Conservation (phyloP, 2,888 invertebrate species). For the Oxytorus armatus region DNA sequence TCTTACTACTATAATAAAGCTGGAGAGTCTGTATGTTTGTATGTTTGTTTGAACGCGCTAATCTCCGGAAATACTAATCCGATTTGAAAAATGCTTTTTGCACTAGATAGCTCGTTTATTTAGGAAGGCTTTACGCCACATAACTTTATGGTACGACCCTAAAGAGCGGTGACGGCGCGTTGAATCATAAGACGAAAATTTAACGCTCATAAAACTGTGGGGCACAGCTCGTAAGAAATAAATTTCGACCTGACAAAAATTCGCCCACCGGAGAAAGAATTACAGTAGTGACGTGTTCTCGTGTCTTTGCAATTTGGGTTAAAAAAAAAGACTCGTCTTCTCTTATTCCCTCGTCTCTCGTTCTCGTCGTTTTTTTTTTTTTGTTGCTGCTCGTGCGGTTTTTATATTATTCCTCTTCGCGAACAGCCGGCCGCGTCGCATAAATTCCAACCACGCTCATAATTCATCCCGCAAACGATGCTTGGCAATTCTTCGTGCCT, state of each 20-base stretch:
- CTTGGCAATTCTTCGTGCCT: conserved; percentile 40
- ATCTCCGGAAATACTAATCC: too few relatives aligned
- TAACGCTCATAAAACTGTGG: too few relatives aligned
- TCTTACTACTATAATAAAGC: too few relatives aligned
- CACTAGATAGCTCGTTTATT: too few relatives aligned
- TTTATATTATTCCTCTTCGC: conserved; percentile 35
- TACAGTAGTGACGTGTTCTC: not conserved
- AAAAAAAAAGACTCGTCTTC: conserved; percentile 23
- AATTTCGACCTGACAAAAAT: not conserved
- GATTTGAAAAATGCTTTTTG: too few relatives aligned
- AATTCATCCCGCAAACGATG: conserved; percentile 62
- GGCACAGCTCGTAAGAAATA: too few relatives aligned
- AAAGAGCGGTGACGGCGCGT: too few relatives aligned
- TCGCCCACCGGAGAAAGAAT: not conserved
- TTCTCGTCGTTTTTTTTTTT: conserved; percentile 20
- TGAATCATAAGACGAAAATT: too few relatives aligned
- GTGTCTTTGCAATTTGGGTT: conserved; percentile 5
- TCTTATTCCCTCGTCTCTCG: conserved; percentile 7
- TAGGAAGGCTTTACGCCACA: too few relatives aligned
- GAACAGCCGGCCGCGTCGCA: conserved; percentile 46
- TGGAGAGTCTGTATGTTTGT: too few relatives aligned
- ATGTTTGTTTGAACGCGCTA: too few relatives aligned
- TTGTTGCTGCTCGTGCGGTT: conserved; percentile 24
- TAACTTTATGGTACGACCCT: too few relatives aligned
- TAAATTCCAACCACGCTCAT: conserved; percentile 63